Conservation (phyloP, 2,113 vertebrate species). For the Lophura nycthemera region DNA sequence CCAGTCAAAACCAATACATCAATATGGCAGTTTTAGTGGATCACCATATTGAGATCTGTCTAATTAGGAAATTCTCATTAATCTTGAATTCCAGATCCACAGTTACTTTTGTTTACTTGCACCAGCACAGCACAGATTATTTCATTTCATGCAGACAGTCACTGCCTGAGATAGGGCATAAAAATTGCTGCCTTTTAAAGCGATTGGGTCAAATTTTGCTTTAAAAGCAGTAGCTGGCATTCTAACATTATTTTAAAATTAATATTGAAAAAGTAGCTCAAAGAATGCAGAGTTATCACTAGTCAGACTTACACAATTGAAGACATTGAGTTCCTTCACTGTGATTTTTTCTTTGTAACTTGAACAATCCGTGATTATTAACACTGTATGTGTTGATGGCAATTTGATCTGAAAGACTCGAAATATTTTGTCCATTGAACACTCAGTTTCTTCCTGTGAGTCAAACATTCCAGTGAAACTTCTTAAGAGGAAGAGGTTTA, state of each 20-base stretch:
- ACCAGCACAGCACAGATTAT: not conserved
- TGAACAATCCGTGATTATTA: not conserved
- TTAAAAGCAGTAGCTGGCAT: not conserved
- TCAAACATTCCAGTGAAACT: not conserved
- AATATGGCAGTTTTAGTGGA: not conserved
- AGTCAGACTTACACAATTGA: not conserved
- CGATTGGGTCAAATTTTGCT: not conserved
- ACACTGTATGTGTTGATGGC: not conserved
- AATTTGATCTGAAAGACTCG: not conserved
- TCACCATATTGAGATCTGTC: not conserved
- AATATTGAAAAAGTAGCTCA: not conserved
- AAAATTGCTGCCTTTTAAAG: not conserved
- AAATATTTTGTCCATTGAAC: not conserved
- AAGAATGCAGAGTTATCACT: not conserved
- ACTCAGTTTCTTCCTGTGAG: not conserved
- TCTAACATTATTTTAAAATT: not conserved
- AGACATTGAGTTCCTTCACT: not conserved
- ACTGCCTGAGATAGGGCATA: not conserved
- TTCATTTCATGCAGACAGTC: accelerated
- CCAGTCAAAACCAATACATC: not conserved
- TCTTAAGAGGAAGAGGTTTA: not conserved
- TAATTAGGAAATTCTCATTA: not conserved
- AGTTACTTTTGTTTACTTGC: not conserved
- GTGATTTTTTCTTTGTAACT: not conserved
- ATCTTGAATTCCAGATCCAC: not conserved